Conservation (phyloP, 2,113 vertebrate genomes). For the Poeciliopsis retropinna region DNA sequence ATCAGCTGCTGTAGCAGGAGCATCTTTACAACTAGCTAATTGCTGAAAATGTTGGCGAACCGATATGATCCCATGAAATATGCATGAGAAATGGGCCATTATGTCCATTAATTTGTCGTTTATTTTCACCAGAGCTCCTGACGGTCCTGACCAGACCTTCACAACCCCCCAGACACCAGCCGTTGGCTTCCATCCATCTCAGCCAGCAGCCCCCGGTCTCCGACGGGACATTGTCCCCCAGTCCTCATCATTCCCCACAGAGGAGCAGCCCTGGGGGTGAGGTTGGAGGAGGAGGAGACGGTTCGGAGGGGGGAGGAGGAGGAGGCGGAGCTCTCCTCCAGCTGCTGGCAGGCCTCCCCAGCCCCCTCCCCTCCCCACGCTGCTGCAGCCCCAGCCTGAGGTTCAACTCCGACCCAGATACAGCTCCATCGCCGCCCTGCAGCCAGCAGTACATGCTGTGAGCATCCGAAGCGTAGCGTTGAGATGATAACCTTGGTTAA, state of each 20-base stretch:
- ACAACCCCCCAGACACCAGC: conserved; percentile 47
- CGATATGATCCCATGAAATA: neutral
- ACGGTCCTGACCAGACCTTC: conserved; percentile 34
- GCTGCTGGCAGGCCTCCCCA: conserved; percentile 88
- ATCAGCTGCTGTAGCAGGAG: neutral
- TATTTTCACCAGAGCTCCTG: conserved; percentile 49
- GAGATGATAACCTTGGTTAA: neutral
- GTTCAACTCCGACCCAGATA: conserved; percentile 91
- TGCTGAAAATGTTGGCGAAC: neutral
- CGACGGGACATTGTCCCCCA: conserved; percentile 8
- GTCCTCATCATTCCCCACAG: conserved; percentile 44
- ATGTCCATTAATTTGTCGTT: neutral
- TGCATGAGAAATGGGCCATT: neutral
- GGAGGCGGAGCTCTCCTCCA: conserved; percentile 84
- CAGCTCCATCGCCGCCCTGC: conserved; percentile 92
- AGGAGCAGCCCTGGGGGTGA: conserved; percentile 44
- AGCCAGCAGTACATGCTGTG: conserved; percentile 92
- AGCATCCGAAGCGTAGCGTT: conserved; percentile 42
- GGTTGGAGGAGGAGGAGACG: conserved; percentile 25
- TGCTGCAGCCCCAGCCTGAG: conserved; percentile 92
- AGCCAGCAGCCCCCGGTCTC: conserved; percentile 38
- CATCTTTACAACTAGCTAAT: neutral
- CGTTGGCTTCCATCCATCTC: conserved; percentile 26
- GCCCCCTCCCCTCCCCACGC: conserved; percentile 89
- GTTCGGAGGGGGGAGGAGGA: conserved; percentile 31